phyloP scores from a whole-genome alignment of 2,113 vertebrate species.

The Triplophysa rosa region DNA sequence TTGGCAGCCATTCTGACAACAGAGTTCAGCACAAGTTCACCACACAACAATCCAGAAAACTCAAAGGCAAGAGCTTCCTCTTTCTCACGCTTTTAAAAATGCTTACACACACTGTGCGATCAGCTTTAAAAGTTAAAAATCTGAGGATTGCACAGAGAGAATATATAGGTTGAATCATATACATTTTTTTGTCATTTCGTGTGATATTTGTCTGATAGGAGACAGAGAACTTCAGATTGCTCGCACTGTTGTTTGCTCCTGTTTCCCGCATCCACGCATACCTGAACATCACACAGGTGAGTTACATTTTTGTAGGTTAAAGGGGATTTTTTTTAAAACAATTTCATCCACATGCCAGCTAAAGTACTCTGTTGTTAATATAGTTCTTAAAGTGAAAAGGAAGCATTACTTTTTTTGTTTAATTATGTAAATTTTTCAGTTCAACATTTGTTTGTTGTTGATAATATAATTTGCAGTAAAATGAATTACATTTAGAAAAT shows the following conservation, averaged over 20 bases:
- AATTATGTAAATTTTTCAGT: no score
- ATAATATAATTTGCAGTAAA: no score
- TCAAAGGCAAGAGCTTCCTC: slow-evolving; percentile 55
- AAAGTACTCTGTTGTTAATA: no score
- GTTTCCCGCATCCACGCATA: slow-evolving; percentile 72
- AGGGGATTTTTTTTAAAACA: no score
- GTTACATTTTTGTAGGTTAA: not conserved
- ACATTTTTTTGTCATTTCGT: not conserved
- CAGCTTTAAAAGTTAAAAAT: no score
- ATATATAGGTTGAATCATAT: not conserved
- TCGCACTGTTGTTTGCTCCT: slow-evolving; percentile 69
- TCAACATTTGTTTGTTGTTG: no score
- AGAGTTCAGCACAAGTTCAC: slow-evolving; percentile 68
- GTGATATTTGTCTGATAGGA: slow-evolving; percentile 41
- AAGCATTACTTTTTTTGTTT: no score
- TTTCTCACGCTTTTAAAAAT: slow-evolving; percentile 6
- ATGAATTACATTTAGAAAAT: no score
- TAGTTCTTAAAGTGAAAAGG: no score
- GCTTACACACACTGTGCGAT: not conserved
- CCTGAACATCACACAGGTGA: slow-evolving; percentile 74
- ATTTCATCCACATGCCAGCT: no score
- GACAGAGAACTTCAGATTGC: slow-evolving; percentile 66
- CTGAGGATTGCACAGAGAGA: no score
- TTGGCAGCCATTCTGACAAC: slow-evolving; percentile 68
- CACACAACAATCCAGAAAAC: slow-evolving; percentile 49